Evolutionary conservation across 2,113 vertebrate species (phyloP).

Genomic region (Pelmatolapia mariae): DNA sequence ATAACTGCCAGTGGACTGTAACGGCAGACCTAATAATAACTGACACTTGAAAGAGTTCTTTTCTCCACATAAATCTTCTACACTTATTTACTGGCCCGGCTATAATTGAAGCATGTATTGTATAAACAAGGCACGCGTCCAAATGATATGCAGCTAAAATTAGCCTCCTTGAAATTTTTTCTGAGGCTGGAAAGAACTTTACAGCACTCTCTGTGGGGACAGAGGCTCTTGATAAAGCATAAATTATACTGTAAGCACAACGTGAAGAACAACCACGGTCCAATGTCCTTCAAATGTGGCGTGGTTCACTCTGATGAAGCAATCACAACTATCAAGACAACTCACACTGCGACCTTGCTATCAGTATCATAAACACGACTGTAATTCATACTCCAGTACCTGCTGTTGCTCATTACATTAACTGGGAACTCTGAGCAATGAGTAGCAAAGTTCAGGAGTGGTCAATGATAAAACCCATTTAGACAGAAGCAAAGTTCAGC

Average conservation of each 20-base stretch:
- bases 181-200: slow-evolving; percentile 15
- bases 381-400: slow-evolving; percentile 10
- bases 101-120: slow-evolving; percentile 19
- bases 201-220: not conserved
- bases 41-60: slow-evolving; percentile 1
- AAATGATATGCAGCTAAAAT: slow-evolving; percentile 42
- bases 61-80: not conserved
- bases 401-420: not conserved
- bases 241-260: slow-evolving; percentile 21
- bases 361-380: slow-evolving; percentile 40
- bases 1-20: not conserved
- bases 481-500: slow-evolving; percentile 67
- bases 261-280: not conserved
- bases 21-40: not conserved
- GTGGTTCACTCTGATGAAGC: slow-evolving; percentile 5
- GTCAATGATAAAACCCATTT: slow-evolving; percentile 69
- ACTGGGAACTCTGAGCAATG: not conserved
- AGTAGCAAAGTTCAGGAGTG: slow-evolving; percentile 66
- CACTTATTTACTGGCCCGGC: not conserved
- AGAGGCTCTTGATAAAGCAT: slow-evolving; percentile 15
- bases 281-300: slow-evolving; percentile 18
- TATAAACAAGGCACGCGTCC: slow-evolving; percentile 35
- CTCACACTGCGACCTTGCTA: not conserved
- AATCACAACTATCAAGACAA: not conserved
- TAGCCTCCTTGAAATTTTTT: slow-evolving; percentile 24